A percentile compares a stretch with the other conserved stretches of the same genome.
Conservation (phyloP, 2,797 vertebrate species). For the Pogonophryne albipinna region DNA sequence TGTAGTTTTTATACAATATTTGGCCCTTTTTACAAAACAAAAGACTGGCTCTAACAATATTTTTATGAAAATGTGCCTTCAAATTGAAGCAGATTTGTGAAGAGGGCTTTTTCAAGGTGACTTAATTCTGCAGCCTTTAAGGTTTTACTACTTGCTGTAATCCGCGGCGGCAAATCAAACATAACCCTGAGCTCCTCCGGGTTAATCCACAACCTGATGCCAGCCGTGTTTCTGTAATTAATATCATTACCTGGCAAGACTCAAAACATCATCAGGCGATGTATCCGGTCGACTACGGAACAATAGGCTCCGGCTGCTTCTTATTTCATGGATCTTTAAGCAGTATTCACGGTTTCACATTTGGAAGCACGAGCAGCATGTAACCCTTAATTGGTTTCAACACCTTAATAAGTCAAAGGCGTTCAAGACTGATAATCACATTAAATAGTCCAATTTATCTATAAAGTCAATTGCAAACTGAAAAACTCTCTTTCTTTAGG, state of each 20-base stretch:
- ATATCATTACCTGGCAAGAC: constrained; percentile 78
- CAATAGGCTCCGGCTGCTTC: constrained; percentile 81
- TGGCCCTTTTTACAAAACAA: no score
- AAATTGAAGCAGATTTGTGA: neutral
- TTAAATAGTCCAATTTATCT: constrained; percentile 99
- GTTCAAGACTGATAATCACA: constrained; percentile 98
- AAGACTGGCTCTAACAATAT: no score
- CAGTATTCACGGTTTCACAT: constrained; percentile 89
- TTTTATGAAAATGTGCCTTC: no score
- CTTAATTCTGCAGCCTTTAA: constrained; percentile 22
- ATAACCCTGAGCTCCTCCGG: constrained; percentile 39
- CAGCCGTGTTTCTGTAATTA: constrained; percentile 78
- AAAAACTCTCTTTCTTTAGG: constrained; percentile 97
- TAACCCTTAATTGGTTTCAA: constrained; percentile 96
- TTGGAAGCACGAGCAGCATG: constrained; percentile 89
- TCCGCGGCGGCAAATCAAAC: constrained; percentile 31
- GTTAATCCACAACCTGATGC: constrained; percentile 63
- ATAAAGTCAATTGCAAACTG: constrained; percentile 91
- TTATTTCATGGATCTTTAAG: constrained; percentile 95
- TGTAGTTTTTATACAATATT: no score
- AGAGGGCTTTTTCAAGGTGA: neutral
- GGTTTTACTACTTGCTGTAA: constrained; percentile 17
- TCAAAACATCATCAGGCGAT: constrained; percentile 80
- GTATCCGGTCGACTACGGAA: constrained; percentile 68
- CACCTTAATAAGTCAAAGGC: constrained; percentile 95